Percentiles rank a stretch among this genome's conserved stretches.
Conservation (phyloP, 2,888 invertebrate species). For the Pseudococcus longispinus region DNA sequence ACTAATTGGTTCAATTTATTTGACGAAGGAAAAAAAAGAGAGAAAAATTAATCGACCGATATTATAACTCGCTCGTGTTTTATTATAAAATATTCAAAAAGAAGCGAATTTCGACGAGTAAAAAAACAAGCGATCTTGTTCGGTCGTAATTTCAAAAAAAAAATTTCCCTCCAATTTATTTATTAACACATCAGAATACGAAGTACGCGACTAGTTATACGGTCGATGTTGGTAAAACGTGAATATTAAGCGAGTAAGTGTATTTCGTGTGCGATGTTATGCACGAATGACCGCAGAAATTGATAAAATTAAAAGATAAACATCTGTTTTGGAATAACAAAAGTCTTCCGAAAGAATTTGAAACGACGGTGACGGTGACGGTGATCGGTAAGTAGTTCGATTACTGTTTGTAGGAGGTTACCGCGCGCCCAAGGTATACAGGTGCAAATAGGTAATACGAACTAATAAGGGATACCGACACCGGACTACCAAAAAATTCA, state of each 20-base stretch:
- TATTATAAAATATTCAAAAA: background rate
- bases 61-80: background rate
- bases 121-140: background rate
- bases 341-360: slow-evolving; percentile 34
- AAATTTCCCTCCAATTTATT: background rate
- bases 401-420: background rate
- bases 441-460: slow-evolving; percentile 51
- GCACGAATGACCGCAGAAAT: slow-evolving; percentile 40
- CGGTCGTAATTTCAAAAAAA: background rate
- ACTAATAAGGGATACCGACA: slow-evolving; percentile 52
- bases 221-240: background rate
- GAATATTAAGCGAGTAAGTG: background rate
- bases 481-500: slow-evolving; percentile 34
- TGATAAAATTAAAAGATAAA: slow-evolving; percentile 51
- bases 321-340: slow-evolving; percentile 48
- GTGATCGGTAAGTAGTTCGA: slow-evolving; percentile 24
- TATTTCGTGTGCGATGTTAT: slow-evolving; percentile 8
- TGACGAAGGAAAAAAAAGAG: background rate
- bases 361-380: background rate
- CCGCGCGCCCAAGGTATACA: slow-evolving; percentile 12
- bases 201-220: background rate
- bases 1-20: background rate
- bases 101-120: background rate
- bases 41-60: slow-evolving; percentile 3
- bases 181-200: background rate